Evolutionary conservation across 2,888 invertebrate genomes (phyloP).

Genomic region (Eilema sororculum): DNA sequence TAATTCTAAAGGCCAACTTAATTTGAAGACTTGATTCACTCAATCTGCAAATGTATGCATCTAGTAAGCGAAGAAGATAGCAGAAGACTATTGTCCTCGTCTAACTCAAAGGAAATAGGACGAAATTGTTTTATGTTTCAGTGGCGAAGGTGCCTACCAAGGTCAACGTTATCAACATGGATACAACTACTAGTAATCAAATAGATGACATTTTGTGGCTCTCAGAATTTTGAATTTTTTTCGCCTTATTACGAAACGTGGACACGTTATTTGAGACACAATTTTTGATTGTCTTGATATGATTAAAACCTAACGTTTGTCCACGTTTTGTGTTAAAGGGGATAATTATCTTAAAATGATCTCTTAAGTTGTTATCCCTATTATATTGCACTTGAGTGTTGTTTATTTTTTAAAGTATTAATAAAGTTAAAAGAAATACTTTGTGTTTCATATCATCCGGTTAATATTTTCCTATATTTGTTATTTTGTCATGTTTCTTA

Average conservation of each 20-base stretch:
- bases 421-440: slow-evolving; percentile 47
- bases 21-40: no score
- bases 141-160: slow-evolving; percentile 65
- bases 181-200: slow-evolving; percentile 57
- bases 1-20: no score
- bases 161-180: slow-evolving; percentile 60
- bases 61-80: neutral
- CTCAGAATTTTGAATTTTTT: neutral
- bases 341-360: neutral
- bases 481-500: no score
- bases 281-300: neutral
- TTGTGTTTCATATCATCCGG: neutral
- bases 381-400: slow-evolving; percentile 24
- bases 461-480: neutral
- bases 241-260: slow-evolving; percentile 3
- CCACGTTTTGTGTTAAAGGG: neutral
- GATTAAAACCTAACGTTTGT: neutral
- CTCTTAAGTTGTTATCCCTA: neutral
- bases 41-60: no score
- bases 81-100: neutral
- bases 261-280: neutral
- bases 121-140: slow-evolving; percentile 44
- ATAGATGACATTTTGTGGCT: no score
- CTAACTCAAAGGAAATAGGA: neutral
- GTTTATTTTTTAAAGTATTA: slow-evolving; percentile 49